Base-by-base conservation (phyloP, 2,797 vertebrate genomes). In the Rhyacichthys aspro region DNA sequence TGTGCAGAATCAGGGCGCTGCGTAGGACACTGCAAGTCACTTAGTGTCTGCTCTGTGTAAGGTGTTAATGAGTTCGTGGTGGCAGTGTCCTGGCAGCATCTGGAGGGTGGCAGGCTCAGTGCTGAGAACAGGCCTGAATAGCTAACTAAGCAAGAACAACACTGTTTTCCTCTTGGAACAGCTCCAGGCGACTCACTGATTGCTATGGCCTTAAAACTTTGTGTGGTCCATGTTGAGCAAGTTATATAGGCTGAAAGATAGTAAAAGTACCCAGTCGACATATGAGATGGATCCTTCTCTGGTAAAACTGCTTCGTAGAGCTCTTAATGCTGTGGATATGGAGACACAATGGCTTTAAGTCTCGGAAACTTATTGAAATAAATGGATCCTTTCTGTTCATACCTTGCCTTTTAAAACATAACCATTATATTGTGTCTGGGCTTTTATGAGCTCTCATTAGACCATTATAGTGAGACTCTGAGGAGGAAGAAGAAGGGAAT, bases 61-160 rank as follows among this genome's bases (percentile, higher is more conserved):
- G 37, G 46, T 68, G 67, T 70, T 73, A 67, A 79, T 74, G 58
- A 65, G 48, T 36, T 56, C 59, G 70, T 50, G 57, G 12, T 62
- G 57, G 46, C 53, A 32, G 17, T 7, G 60, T 14, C 62, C 67
- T 34, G 53, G 19, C 43, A 62, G 64, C 58, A 56, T 59, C 46
- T 69, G 63, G 16, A 50, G 59, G 18, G 49, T 38, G 43, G 47
- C 44, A 43, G 42, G 61, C 75, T 46, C 54, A 65, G 68, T 12
- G 39, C 8, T 17, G 60, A 75, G 65, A 63, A 70, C 9, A 0
- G 44, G 9, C 39, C 43, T 41, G 48, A 64, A 60, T 50, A 42
- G 12, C 15, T 39, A 67, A 73, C 60, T 23, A 56, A 63, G 72
- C 18, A 46, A 57, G 17, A 14, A 66, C 58, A 63, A 67, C 49